Base-by-base conservation (phyloP, 2,797 vertebrate genomes). In the Bradypodion pumilum region DNA sequence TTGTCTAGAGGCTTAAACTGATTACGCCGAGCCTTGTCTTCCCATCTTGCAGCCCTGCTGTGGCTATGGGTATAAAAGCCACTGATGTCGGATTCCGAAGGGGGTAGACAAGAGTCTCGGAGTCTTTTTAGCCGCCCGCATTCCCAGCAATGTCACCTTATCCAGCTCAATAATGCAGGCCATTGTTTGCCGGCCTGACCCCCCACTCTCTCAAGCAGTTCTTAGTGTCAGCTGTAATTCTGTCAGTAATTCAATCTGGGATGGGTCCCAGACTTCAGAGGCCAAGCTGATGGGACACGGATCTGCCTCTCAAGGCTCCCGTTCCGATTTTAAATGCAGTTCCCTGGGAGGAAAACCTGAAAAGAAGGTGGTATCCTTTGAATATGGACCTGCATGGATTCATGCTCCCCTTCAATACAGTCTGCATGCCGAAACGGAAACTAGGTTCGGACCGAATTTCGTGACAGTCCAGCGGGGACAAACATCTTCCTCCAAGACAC, bases 201-300 rank as follows among this genome's bases (percentile, higher is more conserved):
- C 95, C 96, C 96, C 95, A 95, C 75, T n/a, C 95, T 96, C 96
- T 96, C 95, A 96, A 97, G 95, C 96, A 95, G 96, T 96, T 97
- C 96, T 97, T 97, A 97, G 97, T 97, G 97, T 97, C 97, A 96
- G 95, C 96, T 97, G 97, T 97, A 97, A 97, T 97, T 98, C 96
- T 95, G 95, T 94, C 95, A 95, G 97, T 97, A 98, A 97, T 95
- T 95, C 91, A 92, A 95, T 94, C 96, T 87, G 88, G 86, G 95
- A 96, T 96, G 95, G 94, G 95, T n/a, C 94, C 96, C 92, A 94
- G 91, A 93, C 94, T 93, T 96, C 87, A 86, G 21, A 68, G 89
- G 93, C 89, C 94, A 92, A 91, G 80, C 68, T 74, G 68, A 46
- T 8, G 35, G 59, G 92, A 94, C 94, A 95, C 92, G 91, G 93